A percentile compares a stretch with the other conserved stretches of the same genome.
Evolutionary conservation across 2,888 invertebrate genomes (phyloP).

Genomic region (Spodoptera picta): DNA sequence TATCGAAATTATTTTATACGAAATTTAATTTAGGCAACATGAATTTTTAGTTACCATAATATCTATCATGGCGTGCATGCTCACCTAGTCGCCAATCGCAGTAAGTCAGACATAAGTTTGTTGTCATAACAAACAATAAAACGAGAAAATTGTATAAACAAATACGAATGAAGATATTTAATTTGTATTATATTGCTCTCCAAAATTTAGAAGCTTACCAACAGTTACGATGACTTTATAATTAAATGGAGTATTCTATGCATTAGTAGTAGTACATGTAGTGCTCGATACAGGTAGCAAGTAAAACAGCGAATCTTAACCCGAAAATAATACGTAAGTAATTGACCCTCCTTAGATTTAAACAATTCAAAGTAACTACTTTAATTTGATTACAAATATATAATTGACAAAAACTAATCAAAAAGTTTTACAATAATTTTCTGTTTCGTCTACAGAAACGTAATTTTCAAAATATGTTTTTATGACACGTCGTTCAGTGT

Average conservation of each 20-base stretch:
- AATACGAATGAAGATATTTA: conserved; percentile 22
- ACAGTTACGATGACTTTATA: conserved; percentile 40
- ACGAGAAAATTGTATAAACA: conserved; percentile 20
- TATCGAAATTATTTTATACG: conserved; percentile 46
- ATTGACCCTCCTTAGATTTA: conserved; percentile 87
- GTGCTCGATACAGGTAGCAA: conserved; percentile 58
- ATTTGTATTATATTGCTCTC: conserved; percentile 29
- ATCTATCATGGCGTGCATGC: conserved; percentile 23
- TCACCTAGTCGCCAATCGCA: conserved; percentile 24
- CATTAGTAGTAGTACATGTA: conserved; percentile 45
- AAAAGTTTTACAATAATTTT: conserved; percentile 77
- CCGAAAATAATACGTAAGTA: conserved; percentile 82
- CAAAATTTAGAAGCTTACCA: conserved; percentile 31
- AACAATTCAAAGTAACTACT: conserved; percentile 85
- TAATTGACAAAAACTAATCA: conserved; percentile 88
- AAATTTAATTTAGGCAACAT: conserved; percentile 29
- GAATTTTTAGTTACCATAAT: conserved; percentile 12
- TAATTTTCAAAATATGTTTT: conserved; percentile 70
- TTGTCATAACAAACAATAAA: conserved; percentile 28
- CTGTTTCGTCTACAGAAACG: conserved; percentile 76
- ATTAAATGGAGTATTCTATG: conserved; percentile 50
- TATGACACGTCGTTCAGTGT: conserved; percentile 57
- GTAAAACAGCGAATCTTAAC: conserved; percentile 73
- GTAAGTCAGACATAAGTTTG: conserved; percentile 21
- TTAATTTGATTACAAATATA: conserved; percentile 82